Evolutionary conservation across 1,140 invertebrate genomes (phyloP).

Genomic region (Dendrolimus kikuchii): DNA sequence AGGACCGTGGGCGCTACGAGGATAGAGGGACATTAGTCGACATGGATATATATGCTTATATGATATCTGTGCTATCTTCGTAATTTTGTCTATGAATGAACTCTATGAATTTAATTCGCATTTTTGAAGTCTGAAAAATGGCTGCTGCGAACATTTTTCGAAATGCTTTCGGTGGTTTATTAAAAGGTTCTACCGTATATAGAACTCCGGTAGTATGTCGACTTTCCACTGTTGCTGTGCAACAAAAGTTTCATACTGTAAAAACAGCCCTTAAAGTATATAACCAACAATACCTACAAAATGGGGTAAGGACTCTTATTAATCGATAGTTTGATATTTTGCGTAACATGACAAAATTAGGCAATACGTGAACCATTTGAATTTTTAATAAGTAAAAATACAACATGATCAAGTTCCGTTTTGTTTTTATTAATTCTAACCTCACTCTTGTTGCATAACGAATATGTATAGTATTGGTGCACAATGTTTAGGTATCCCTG

Average conservation of each 20-base stretch:
- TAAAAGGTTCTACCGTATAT: constrained; percentile 50
- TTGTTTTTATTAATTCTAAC: constrained; percentile 34
- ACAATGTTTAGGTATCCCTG: constrained; percentile 56
- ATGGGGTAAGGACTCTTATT: constrained; percentile 48
- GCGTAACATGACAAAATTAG: background rate
- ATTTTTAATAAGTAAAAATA: no score
- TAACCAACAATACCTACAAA: constrained; percentile 34
- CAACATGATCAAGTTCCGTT: background rate
- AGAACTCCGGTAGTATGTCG: constrained; percentile 51
- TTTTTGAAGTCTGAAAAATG: constrained; percentile 52
- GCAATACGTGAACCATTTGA: no score
- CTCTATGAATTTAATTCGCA: background rate
- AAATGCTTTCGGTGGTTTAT: constrained; percentile 57
- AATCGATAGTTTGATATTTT: constrained; percentile 29
- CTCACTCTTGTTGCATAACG: constrained; percentile 66
- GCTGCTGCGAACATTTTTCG: constrained; percentile 60
- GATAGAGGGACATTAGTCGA: no score
- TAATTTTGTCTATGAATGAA: background rate
- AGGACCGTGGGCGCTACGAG: no score
- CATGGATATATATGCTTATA: no score
- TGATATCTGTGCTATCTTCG: background rate
- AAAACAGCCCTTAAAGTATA: constrained; percentile 39
- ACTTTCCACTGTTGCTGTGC: constrained; percentile 48
- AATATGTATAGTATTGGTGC: constrained; percentile 44
- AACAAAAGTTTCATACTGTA: constrained; percentile 48